phyloP scores from a whole-genome alignment of 1,140 invertebrate species.

The Chymomyza costata region DNA sequence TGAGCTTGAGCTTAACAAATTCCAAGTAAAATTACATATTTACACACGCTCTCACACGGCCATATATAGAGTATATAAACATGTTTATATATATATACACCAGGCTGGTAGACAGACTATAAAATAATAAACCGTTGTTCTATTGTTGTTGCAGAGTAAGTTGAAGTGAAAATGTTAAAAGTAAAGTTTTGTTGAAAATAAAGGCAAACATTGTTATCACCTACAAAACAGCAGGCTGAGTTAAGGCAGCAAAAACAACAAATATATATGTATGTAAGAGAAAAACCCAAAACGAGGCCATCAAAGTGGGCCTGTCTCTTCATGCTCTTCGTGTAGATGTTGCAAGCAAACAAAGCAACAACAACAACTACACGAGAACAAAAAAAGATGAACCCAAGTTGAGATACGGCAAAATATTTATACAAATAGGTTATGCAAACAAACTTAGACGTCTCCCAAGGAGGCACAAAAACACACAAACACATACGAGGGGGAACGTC shows the following conservation, averaged over 20 bases:
- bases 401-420: conserved; percentile 70
- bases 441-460: conserved; percentile 72
- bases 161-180: conserved; percentile 71
- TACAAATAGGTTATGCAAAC: conserved; percentile 74
- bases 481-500: conserved; percentile 1
- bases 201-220: conserved; percentile 74
- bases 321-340: no score
- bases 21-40: conserved; percentile 1
- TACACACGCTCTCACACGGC: not conserved
- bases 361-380: not conserved
- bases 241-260: conserved; percentile 1
- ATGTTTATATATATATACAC: not conserved
- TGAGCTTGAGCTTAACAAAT: conserved; percentile 28
- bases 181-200: conserved; percentile 66
- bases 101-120: conserved; percentile 62
- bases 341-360: not conserved
- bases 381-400: conserved; percentile 18
- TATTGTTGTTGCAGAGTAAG: no score
- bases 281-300: conserved; percentile 20
- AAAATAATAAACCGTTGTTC: conserved; percentile 71
- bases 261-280: not conserved
- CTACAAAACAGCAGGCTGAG: conserved; percentile 50
- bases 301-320: no score
- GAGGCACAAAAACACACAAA: conserved; percentile 50
- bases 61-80: not conserved